phyloP scores from a whole-genome alignment of 2,888 invertebrate species.

The Pristionchus japonicus region DNA sequence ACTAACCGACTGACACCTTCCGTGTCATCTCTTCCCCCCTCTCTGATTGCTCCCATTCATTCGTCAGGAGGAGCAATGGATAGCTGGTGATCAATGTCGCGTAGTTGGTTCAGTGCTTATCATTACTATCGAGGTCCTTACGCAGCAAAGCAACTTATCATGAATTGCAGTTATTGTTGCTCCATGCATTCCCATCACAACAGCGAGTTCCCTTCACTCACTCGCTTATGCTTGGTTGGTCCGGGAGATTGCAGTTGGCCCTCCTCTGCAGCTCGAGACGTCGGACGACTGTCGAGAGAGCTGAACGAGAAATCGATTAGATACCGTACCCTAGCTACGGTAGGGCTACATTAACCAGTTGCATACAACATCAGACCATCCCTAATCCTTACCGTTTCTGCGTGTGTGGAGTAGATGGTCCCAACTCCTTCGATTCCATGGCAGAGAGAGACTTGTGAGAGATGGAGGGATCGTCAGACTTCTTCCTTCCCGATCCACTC shows the following conservation, averaged over 20 bases:
- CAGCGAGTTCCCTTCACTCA: neutral
- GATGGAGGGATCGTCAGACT: conserved; percentile 30
- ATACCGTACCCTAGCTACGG: neutral
- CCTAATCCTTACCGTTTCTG: conserved; percentile 12
- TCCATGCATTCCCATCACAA: no score
- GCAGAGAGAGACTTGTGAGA: neutral
- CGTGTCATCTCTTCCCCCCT: neutral
- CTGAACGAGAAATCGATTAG: neutral
- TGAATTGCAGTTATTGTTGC: no score
- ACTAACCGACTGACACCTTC: neutral
- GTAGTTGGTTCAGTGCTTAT: no score
- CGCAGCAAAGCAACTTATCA: no score
- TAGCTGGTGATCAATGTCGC: neutral
- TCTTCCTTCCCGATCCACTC: conserved; percentile 42
- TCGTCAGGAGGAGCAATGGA: no score
- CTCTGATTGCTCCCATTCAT: conserved; percentile 20
- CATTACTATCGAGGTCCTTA: no score
- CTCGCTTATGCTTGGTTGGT: conserved; percentile 37
- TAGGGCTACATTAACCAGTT: neutral
- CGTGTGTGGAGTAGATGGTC: neutral
- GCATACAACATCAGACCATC: neutral
- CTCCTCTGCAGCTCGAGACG: conserved; percentile 42
- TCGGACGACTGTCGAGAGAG: conserved; percentile 44
- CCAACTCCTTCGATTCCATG: neutral
- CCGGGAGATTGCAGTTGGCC: conserved; percentile 38